phyloP scores from a whole-genome alignment of 2,113 vertebrate genomes.

The Pachycephala philippinensis region DNA sequence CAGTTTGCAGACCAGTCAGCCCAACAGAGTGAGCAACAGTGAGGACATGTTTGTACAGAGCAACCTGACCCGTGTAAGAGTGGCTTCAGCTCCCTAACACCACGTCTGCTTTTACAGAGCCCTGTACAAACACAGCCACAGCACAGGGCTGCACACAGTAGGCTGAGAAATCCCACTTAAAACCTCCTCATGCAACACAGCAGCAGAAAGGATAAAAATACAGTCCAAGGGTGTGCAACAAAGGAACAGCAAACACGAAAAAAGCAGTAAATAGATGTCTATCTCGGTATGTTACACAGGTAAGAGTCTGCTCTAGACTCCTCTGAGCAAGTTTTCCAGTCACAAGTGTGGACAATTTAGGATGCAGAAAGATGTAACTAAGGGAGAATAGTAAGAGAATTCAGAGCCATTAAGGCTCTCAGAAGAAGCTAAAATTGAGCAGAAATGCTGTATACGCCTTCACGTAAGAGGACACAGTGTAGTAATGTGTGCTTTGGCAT shows the following conservation, averaged over 20 bases:
- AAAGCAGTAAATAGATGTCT: neutral
- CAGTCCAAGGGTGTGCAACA: neutral
- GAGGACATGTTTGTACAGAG: neutral
- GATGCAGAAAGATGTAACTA: neutral
- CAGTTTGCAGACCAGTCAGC: neutral
- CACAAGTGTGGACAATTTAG: neutral
- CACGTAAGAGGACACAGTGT: fast-evolving
- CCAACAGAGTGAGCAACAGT: neutral
- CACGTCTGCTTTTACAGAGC: neutral
- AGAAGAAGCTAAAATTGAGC: neutral
- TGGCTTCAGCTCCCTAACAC: neutral
- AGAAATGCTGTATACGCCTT: neutral
- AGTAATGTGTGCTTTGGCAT: neutral
- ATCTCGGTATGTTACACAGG: neutral
- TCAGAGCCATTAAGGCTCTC: neutral
- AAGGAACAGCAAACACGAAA: neutral
- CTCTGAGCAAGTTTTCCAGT: neutral
- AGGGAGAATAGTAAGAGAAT: neutral
- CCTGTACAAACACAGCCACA: neutral
- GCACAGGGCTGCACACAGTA: neutral
- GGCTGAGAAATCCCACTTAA: neutral
- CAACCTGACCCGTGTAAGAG: fast-evolving
- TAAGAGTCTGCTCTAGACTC: no score
- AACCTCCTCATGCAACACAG: fast-evolving
- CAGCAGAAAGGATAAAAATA: neutral